A percentile compares a stretch with the other conserved stretches of the same genome.
phyloP scores from a whole-genome alignment of 2,797 vertebrate species.

The Labeo calbasu region DNA sequence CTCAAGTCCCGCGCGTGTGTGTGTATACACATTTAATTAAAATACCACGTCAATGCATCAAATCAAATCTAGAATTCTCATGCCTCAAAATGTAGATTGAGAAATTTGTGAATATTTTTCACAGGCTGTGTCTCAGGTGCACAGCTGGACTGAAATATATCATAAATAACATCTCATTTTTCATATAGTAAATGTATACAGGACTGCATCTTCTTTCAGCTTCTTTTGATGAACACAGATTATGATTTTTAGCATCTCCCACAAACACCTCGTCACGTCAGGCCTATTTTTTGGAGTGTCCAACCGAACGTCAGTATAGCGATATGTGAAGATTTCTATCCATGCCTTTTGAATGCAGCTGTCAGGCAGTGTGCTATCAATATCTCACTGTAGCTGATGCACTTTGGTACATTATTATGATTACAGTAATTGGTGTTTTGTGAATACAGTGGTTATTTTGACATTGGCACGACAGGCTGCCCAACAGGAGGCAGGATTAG shows the following conservation, averaged over 20 bases:
- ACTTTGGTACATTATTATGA: background rate
- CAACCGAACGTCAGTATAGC: background rate
- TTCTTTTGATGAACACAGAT: background rate
- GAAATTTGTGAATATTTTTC: background rate
- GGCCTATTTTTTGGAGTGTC: background rate
- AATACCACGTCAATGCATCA: slow-evolving; percentile 6
- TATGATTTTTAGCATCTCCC: background rate
- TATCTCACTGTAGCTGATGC: background rate
- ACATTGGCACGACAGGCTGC: background rate
- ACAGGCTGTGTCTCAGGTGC: background rate
- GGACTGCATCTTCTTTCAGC: background rate
- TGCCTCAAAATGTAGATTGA: background rate
- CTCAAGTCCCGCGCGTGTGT: background rate
- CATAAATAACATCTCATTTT: background rate
- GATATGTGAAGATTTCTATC: background rate
- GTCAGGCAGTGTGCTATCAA: slow-evolving; percentile 3
- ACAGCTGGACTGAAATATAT: background rate
- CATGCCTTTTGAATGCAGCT: slow-evolving; percentile 4
- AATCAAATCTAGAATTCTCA: background rate
- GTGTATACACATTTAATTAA: slow-evolving; percentile 13
- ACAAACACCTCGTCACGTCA: background rate
- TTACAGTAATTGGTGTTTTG: slow-evolving; percentile 31
- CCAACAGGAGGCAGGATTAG: background rate
- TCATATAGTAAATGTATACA: background rate
- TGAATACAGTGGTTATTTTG: background rate